Base-by-base conservation (phyloP, 2,797 vertebrate species). In the Sebastes minor region DNA sequence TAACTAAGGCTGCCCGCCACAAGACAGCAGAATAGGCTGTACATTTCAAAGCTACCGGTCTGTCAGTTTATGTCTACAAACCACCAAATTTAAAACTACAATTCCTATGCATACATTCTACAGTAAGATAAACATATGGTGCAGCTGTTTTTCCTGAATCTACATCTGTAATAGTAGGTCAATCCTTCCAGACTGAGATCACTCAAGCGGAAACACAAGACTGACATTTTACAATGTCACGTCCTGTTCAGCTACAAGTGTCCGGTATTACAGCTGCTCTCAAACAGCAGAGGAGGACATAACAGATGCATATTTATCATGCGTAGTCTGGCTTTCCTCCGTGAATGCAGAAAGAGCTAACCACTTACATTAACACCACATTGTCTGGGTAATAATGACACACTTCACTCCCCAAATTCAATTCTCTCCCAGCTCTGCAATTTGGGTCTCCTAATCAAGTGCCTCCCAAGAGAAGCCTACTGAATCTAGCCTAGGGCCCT, bases 381-480 rank as follows among this genome's bases (percentile, higher is more conserved):
- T 60, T 62, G 32, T 78, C 79, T 77, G 77, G 64, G 55, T 86
- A 86, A 46, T 46, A 46, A 92, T 94, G 94, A 94, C 94, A 95
- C 94, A 95, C 91, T 94, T 95, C 88, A 91, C 81, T 93, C 80
- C 87, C 78, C 74, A 89, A 94, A 91, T 93, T 93, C 87, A 91
- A 89, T 93, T 92, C 87, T 87, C 82, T 92, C 83, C 78, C 80
- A 74, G 82, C 76, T 66, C 74, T 25, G 80, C 90, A 95, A 96
- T 95, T 94, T 95, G 94, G 96, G 95, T 95, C 95, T 95, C 83
- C 91, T 95, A 95, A 95, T 95, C 84, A 74, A 88, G 90, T 67
- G 82, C 59, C 72, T 95, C 95, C 94, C 95, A 55, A 57, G 95
- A 94, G 96, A 89, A 83, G 83, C 59, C 80, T 78, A 75, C 88